A percentile compares a stretch with the other conserved stretches of the same genome.
phyloP scores from a whole-genome alignment of 2,113 vertebrate genomes.

The Cepphus grylle region DNA sequence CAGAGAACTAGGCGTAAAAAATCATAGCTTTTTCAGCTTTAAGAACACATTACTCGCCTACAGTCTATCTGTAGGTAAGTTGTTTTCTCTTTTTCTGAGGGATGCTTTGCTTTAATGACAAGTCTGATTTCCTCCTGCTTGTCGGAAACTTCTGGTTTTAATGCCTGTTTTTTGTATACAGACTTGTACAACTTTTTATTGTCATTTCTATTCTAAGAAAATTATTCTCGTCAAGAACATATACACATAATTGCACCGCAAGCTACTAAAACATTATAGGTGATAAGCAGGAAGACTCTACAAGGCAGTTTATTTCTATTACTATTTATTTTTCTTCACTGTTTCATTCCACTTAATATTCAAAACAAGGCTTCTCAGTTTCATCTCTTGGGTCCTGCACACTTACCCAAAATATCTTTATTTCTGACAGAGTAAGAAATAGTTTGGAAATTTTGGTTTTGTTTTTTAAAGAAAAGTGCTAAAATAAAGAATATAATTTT shows the following conservation, averaged over 20 bases:
- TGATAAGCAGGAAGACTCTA: neutral
- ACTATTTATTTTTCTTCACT: neutral
- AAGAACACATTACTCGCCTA: neutral
- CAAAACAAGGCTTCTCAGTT: neutral
- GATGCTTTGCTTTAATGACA: neutral
- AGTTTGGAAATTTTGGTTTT: neutral
- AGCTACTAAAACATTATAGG: neutral
- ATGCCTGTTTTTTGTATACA: neutral
- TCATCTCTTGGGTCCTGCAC: neutral
- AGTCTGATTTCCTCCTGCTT: neutral
- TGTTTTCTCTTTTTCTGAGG: neutral
- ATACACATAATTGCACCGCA: neutral
- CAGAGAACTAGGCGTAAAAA: neutral
- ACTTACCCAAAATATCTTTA: neutral
- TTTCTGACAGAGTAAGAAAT: neutral
- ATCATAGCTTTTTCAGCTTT: neutral
- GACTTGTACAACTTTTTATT: neutral
- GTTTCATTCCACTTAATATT: neutral
- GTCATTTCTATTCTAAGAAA: neutral
- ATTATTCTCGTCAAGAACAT: neutral
- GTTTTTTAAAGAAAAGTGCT: neutral
- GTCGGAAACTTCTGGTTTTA: neutral
- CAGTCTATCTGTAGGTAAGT: neutral
- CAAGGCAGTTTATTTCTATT: neutral
- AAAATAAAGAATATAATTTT: neutral